Percentiles rank a stretch among this genome's conserved stretches.
Evolutionary conservation across 2,113 vertebrate species (phyloP).

Genomic region (Argyrosomus japonicus): DNA sequence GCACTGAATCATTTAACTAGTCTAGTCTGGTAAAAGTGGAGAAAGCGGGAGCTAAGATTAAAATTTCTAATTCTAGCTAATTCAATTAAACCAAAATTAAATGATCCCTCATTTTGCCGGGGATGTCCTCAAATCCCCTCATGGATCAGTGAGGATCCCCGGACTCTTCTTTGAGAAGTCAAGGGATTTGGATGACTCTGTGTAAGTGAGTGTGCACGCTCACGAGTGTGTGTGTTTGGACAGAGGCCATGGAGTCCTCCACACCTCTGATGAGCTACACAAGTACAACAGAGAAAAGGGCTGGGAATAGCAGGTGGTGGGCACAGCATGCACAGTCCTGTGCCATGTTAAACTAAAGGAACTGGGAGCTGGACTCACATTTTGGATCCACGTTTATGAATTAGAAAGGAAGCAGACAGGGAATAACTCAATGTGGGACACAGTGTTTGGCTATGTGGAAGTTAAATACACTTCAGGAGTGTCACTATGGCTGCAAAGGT

Average conservation of each 20-base stretch:
- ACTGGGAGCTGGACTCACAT: not conserved
- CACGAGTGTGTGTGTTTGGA: not conserved
- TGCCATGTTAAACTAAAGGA: conserved; percentile 10
- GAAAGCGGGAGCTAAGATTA: not conserved
- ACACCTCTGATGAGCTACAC: conserved; percentile 21
- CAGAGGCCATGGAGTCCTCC: conserved; percentile 21
- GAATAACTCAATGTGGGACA: not conserved
- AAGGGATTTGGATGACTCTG: not conserved
- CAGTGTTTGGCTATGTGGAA: not conserved
- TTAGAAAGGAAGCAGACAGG: not conserved
- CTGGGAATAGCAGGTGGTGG: conserved; percentile 33
- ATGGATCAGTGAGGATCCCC: conserved; percentile 37
- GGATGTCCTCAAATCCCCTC: conserved; percentile 37
- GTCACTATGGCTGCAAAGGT: not conserved
- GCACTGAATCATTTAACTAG: not conserved
- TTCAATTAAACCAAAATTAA: conserved; percentile 39
- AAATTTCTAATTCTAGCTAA: not conserved
- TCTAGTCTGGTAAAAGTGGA: not conserved
- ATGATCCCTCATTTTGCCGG: conserved; percentile 31
- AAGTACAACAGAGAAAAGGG: conserved; percentile 1
- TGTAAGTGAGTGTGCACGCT: not conserved
- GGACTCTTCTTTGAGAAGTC: conserved; percentile 4
- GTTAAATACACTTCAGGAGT: not conserved
- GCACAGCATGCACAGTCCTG: conserved; percentile 39
- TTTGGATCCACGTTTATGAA: not conserved